Evolutionary conservation across 2,888 invertebrate genomes (phyloP), one percentile per base, ranked within the genome.

Genomic region (Acanthosepion pharaonis): DNA sequence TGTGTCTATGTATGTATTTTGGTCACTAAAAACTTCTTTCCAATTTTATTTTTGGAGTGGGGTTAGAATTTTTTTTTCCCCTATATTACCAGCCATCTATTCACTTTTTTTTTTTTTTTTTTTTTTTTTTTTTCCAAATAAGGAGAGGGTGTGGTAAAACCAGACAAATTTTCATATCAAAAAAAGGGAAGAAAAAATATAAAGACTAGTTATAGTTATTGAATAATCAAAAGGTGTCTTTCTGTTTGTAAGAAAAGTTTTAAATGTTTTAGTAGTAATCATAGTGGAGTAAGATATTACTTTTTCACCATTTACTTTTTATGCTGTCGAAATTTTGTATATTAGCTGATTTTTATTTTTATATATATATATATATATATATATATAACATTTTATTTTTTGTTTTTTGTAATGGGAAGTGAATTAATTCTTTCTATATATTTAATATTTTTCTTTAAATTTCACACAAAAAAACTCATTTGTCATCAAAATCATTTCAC

Each of bases 141-240:
- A 78, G 15, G 78, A n/a, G 78, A 78, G n/a, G 78, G n/a, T 78
- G 18, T 78, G 78, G n/a, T n/a, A 78, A 78, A 78, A 78, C 15
- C n/a, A n/a, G 78, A 78, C 78, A 78, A 78, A 78, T n/a, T 78
- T 78, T 78, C n/a, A 78, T 9, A 78, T 78, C 3, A 78, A 78
- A 78, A n/a, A 33, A 78, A 78, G n/a, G 33, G 33, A 78, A 18
- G 33, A n/a, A n/a, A 33, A 9, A 33, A n/a, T n/a, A 78, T 78
- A 78, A 78, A 78, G 78, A 78, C 33, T 78, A 78, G 33, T 78
- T 78, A 78, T 78, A 78, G 11, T 33, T 78, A 78, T 78, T 78
- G 33, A n/a, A 78, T 78, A 78, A 78, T 78, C n/a, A 78, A 78
- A 78, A 33, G n/a, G 78, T 78, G 78, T 78, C 78, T 78, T 55